These are phyloP conservation scores for Melangyna quadrimaculata DNA, from an alignment of 2,888 invertebrate species.

Conservation along the genomic window DNA sequence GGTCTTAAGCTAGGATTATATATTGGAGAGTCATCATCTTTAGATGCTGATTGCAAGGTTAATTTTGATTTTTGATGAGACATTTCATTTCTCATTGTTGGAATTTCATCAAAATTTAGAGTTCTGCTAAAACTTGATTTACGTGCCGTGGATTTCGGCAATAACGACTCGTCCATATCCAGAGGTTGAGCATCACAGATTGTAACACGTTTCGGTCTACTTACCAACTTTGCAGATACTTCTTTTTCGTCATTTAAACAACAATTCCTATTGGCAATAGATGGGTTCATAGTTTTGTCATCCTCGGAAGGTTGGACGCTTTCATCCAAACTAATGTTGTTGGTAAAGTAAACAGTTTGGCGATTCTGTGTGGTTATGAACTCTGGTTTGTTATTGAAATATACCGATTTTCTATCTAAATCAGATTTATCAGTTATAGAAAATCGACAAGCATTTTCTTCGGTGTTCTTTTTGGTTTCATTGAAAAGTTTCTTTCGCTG, in stretches of 20 bases:
- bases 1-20: neutral
- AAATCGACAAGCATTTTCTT: neutral
- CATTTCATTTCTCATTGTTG: neutral
- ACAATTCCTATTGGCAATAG: too few relatives aligned
- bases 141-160: conserved; percentile 2
- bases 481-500: neutral
- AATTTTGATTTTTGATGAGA: neutral
- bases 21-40: conserved; percentile 31
- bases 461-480: conserved; percentile 30
- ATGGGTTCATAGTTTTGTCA: neutral
- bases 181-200: conserved; percentile 5
- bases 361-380: neutral
- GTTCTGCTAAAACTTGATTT: conserved; percentile 56
- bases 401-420: neutral
- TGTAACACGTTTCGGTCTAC: conserved; percentile 36
- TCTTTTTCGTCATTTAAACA: neutral
- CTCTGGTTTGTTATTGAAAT: neutral
- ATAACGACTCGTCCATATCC: conserved; percentile 27
- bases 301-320: neutral
- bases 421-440: neutral
- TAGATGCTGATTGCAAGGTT: neutral
- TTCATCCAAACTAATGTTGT: conserved; percentile 17
- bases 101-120: conserved; percentile 43
- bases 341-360: conserved; percentile 2
- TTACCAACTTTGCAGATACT: neutral